Conservation (phyloP, 2,113 vertebrate species). For the Myotis davidii region DNA sequence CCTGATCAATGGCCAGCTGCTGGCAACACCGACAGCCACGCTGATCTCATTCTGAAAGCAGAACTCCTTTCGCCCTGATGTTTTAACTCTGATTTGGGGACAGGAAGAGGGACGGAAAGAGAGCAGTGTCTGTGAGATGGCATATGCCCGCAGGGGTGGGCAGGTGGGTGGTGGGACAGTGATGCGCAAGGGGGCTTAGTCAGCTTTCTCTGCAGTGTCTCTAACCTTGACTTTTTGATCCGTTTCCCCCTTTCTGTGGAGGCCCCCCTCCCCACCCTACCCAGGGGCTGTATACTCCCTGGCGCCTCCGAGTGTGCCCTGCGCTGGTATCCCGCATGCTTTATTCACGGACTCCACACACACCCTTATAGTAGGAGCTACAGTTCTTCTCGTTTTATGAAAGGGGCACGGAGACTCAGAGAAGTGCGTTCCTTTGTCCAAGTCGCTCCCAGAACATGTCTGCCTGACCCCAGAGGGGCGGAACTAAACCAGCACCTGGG, state of each 20-base stretch:
- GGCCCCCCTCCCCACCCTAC: no score
- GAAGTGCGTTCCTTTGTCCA: conserved; percentile 63
- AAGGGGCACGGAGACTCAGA: conserved; percentile 34
- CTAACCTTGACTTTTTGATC: neutral
- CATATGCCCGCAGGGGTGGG: neutral
- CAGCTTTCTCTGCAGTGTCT: neutral
- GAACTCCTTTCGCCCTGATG: neutral
- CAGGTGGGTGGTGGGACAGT: neutral
- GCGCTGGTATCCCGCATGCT: neutral
- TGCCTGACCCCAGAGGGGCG: neutral
- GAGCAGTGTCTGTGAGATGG: neutral
- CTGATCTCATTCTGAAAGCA: conserved; percentile 39
- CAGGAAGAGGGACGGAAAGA: neutral
- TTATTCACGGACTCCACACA: neutral
- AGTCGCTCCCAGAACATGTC: neutral
- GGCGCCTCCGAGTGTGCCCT: accelerated
- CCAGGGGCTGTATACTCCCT: neutral
- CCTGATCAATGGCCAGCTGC: conserved; percentile 33
- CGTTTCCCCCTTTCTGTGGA: neutral
- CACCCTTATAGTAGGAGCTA: neutral
- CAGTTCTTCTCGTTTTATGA: conserved; percentile 10
- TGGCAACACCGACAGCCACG: conserved; percentile 47
- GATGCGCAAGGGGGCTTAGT: no score
- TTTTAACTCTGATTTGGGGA: neutral
- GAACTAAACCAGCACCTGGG: neutral